Evolutionary conservation across 2,113 vertebrate species (phyloP), one percentile per base, ranked within the genome.

Genomic region (Lagopus muta): DNA sequence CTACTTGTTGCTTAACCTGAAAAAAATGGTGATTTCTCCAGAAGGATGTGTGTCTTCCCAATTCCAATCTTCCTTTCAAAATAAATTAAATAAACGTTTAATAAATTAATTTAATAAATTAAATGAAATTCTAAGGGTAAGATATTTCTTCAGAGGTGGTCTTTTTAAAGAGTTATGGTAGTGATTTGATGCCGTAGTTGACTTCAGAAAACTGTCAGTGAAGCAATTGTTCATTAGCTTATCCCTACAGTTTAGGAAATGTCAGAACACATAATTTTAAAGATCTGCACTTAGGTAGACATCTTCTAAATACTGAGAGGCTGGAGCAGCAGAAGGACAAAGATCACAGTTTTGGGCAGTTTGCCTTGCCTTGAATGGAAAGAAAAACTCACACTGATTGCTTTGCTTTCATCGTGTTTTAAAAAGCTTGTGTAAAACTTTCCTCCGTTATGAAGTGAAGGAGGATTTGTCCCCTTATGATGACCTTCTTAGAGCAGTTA

Each of bases 301-400:
- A 32, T 64, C 42, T 87, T 64, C 42, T 87, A 77, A 67, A 86
- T 47, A 36, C 1, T 30, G 27, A 55, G 14, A 6, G 8, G 13
- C 61, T 64, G 58, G 38, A 16, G 20, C 27, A n/a, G 54, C 60
- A 54, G 61, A 81, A 24, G 52, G n/a, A 55, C 62, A 91, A 89
- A 92, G 82, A 67, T 81, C 38, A 77, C 10, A 67, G 30, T 47
- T 79, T 84, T 87, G 30, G 38, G 30, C 92, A 77, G n/a, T 83
- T 86, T 64, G 38, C 50, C 36, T 87, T 64, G 45, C 79, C 80
- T 61, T 74, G 60, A 91, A 86, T 77, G 73, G 79, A 85, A 93
- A 85, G 69, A 88, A 94, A 89, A 93, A 80, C 32, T 90, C 79
- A 95, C 92, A 96, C 94, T 67, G 73, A 89, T 92, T 14, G 24